These are phyloP conservation scores for Bellardia bayeri DNA, from an alignment of 2,888 invertebrate species.

Conservation along the genomic window DNA sequence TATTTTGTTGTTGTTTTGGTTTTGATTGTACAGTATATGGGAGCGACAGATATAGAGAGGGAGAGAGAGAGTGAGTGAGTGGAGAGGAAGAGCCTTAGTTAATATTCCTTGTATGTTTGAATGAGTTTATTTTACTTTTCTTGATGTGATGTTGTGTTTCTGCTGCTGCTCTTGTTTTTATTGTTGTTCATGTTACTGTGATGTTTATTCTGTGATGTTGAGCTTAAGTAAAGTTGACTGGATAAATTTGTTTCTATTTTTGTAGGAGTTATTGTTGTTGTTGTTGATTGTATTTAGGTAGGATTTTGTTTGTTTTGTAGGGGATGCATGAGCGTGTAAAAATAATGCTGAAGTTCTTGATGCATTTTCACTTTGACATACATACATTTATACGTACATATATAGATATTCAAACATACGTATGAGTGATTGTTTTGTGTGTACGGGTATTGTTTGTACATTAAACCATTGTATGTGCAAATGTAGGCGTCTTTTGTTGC, in stretches of 20 bases:
- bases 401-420: conserved; percentile 29
- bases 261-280: conserved; percentile 26
- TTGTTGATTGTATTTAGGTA: conserved; percentile 28
- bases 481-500: conserved; percentile 69
- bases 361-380: neutral
- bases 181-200: conserved; percentile 20
- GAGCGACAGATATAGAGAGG: neutral
- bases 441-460: conserved; percentile 25
- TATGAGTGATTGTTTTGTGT: conserved; percentile 13
- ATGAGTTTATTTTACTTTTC: conserved; percentile 13
- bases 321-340: neutral
- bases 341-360: conserved; percentile 20
- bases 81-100: conserved; percentile 19
- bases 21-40: conserved; percentile 56
- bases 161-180: neutral
- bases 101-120: conserved; percentile 36
- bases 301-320: conserved; percentile 20
- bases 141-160: conserved; percentile 19
- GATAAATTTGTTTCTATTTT: conserved; percentile 36
- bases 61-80: neutral
- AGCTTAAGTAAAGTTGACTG: conserved; percentile 62
- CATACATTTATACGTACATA: neutral
- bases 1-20: conserved; percentile 40
- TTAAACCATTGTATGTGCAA: conserved; percentile 79
- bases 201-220: conserved; percentile 54